These are phyloP conservation scores for Allobates femoralis DNA, from an alignment of 2,797 vertebrate genomes.

Conservation along the genomic window DNA sequence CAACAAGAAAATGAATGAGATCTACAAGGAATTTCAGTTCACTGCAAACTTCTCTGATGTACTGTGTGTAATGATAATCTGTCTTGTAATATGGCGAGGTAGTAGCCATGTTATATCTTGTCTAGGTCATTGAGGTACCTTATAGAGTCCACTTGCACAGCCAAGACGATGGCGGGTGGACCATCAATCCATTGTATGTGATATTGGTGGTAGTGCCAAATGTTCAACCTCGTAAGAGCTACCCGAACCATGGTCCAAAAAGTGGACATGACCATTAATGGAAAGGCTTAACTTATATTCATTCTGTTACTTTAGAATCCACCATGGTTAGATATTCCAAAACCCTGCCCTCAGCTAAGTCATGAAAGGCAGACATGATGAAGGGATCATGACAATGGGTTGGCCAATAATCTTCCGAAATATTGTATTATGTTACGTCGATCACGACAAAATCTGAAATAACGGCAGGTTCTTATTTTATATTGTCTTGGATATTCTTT, in stretches of 20 bases:
- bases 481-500: slow-evolving; percentile 24
- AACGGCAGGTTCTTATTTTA: background rate
- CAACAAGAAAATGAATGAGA: background rate
- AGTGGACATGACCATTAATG: background rate
- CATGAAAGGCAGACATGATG: slow-evolving; percentile 6
- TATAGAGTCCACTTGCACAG: background rate
- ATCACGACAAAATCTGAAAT: background rate
- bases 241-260: background rate
- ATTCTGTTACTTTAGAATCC: background rate
- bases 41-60: slow-evolving; percentile 6
- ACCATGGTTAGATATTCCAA: background rate
- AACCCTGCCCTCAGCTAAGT: background rate
- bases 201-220: background rate
- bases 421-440: background rate
- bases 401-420: background rate
- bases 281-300: background rate
- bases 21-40: slow-evolving; percentile 27
- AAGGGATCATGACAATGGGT: slow-evolving; percentile 4
- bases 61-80: slow-evolving; percentile 19
- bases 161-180: background rate
- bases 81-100: slow-evolving; percentile 11
- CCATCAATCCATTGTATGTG: background rate
- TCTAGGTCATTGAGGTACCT: background rate
- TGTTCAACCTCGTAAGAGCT: background rate
- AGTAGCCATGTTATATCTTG: background rate